Base-by-base conservation (phyloP, 1,140 invertebrate genomes). In the Choristoneura fumiferana region DNA sequence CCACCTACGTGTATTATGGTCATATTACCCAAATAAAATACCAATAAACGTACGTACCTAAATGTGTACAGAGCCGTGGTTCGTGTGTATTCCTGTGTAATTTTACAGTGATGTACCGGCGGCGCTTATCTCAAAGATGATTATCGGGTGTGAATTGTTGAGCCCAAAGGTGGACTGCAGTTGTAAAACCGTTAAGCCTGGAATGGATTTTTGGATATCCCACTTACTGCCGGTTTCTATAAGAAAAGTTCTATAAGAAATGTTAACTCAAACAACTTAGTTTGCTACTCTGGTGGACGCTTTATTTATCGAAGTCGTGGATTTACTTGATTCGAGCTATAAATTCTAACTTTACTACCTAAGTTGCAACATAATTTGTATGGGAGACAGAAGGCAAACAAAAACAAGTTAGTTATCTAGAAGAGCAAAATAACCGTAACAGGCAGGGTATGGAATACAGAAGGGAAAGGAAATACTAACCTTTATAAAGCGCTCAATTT, bases 121-220 rank as follows among this genome's bases (percentile, higher is more conserved):
- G 76, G 69, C 71, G 68, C 69, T 79, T 80, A 83, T 85, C 75
- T 76, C 66, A 58, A 65, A 79, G 79, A 82, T 81, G 75, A 84
- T 87, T 80, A 87, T 87, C 82, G 71, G 78, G 84, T 87, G 84
- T 87, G 78, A 87, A 87, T 84, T 81, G 81, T 71, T 77, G 65
- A 63, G 60, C 43, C 76, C 77, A 76, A 78, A 79, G 60, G 64
- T 76, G 71, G 73, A 76, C 69, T 75, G 71, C 66, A 71, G 68
- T 78, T 73, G 67, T 49, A 49, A 49, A 29, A 49, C 22, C 43
- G 22, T 49, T 49, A 49, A 57, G 49, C 10, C 35, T 15, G 36
- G 29, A 61, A 45, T 34, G 13, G 38, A 22, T 36, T 43, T 49
- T 49, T 49, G 22, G 43, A 33, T 12, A 45, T 18, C 15, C 17